Conservation (phyloP, 2,113 vertebrate genomes). For the Protobothrops mucrosquamatus region DNA sequence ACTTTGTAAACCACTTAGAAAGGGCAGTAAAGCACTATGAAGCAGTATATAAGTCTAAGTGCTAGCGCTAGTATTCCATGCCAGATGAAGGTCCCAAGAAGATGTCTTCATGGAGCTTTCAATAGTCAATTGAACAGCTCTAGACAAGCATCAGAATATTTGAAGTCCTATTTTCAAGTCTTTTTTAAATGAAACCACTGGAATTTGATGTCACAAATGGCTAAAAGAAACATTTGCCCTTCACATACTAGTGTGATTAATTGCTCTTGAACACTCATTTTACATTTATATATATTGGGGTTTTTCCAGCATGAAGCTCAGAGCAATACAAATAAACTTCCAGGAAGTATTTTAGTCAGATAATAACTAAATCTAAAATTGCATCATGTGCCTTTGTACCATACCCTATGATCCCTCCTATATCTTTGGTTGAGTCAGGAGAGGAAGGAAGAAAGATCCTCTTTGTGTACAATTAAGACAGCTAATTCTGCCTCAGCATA, state of each 20-base stretch:
- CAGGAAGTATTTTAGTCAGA: background rate
- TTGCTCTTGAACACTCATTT: background rate
- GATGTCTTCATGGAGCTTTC: too few relatives aligned
- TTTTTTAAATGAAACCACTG: background rate
- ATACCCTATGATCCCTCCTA: background rate
- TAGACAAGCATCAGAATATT: background rate
- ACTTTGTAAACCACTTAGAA: too few relatives aligned
- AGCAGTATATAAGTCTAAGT: too few relatives aligned
- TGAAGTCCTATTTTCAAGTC: background rate
- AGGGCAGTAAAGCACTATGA: too few relatives aligned
- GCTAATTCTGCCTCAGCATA: background rate
- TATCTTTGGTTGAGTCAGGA: background rate
- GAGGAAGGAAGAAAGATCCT: background rate
- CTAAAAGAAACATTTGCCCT: background rate
- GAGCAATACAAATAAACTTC: background rate
- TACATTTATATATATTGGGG: background rate
- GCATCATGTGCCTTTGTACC: background rate
- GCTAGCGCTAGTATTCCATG: background rate
- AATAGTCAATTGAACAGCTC: background rate
- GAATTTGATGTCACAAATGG: background rate
- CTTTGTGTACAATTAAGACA: background rate
- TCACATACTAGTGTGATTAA: background rate
- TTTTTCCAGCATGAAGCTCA: background rate
- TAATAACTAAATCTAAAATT: background rate
- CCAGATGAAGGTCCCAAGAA: background rate